Evolutionary conservation across 1,140 invertebrate species (phyloP).

Genomic region (Bombus consobrinus): DNA sequence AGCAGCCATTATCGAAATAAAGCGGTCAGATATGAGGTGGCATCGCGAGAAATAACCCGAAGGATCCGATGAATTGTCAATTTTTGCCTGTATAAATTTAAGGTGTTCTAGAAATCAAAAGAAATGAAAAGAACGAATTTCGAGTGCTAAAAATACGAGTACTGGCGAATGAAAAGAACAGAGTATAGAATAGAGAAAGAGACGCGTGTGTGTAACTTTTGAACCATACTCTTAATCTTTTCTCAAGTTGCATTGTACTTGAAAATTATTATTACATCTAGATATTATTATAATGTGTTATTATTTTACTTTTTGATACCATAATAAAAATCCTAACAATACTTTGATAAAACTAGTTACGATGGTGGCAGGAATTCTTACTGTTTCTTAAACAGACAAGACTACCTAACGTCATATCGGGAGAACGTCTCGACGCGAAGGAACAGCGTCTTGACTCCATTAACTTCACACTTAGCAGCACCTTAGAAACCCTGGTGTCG

Average conservation of each 20-base stretch:
- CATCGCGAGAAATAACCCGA: not conserved
- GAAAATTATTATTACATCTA: no score
- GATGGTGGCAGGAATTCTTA: not conserved
- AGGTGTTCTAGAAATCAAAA: not conserved
- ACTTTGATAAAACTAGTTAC: not conserved
- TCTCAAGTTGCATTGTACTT: no score
- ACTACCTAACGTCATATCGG: constrained; percentile 7
- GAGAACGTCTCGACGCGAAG: constrained; percentile 25
- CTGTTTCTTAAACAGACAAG: not conserved
- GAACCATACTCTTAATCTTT: no score
- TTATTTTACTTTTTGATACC: no score
- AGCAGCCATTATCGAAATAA: constrained; percentile 80
- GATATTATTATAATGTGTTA: no score
- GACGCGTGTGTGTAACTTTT: no score
- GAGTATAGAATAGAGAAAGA: no score
- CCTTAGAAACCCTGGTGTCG: constrained; percentile 70
- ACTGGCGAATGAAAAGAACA: no score
- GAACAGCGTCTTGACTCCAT: constrained; percentile 80
- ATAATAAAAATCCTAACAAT: no score
- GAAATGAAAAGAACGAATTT: constrained; percentile 8
- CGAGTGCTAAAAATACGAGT: not conserved
- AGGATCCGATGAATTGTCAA: not conserved
- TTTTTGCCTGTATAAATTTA: not conserved
- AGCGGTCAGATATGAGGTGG: constrained; percentile 59
- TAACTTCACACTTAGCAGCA: constrained; percentile 82